Percentiles rank a stretch among this genome's conserved stretches.
phyloP scores from a whole-genome alignment of 2,113 vertebrate species.

The Physeter macrocephalus region DNA sequence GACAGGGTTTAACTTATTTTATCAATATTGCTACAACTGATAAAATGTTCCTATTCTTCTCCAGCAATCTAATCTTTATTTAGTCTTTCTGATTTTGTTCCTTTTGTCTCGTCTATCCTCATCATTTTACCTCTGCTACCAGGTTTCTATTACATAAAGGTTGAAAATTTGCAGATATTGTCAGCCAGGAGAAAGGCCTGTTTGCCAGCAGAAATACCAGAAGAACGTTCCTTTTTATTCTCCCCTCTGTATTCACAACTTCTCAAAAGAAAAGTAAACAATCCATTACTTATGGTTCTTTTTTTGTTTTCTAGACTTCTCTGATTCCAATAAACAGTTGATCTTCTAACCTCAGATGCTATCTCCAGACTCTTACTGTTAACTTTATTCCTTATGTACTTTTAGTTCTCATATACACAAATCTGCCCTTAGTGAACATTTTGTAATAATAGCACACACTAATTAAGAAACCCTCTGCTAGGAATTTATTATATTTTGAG shows the following conservation, averaged over 20 bases:
- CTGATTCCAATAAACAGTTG: neutral
- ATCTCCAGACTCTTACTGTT: neutral
- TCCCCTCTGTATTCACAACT: neutral
- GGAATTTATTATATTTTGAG: neutral
- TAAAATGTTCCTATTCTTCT: neutral
- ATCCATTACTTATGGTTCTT: neutral
- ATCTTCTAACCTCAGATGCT: neutral
- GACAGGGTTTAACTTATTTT: neutral
- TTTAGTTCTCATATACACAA: neutral
- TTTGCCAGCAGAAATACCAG: neutral
- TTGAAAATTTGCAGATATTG: neutral
- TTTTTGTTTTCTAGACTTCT: neutral
- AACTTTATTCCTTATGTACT: neutral
- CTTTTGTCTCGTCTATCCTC: neutral
- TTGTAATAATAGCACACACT: neutral
- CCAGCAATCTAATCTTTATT: neutral
- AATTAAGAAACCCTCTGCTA: neutral
- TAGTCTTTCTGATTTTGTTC: neutral
- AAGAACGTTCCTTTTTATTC: neutral
- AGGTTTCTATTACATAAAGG: neutral
- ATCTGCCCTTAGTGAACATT: neutral
- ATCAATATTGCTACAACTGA: neutral
- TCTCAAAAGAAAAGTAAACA: neutral
- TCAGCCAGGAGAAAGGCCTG: neutral
- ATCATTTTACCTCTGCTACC: neutral